Evolutionary conservation across 2,888 invertebrate species (phyloP), one percentile per base, ranked within the genome.

Genomic region (Cyrtodaria siliqua): DNA sequence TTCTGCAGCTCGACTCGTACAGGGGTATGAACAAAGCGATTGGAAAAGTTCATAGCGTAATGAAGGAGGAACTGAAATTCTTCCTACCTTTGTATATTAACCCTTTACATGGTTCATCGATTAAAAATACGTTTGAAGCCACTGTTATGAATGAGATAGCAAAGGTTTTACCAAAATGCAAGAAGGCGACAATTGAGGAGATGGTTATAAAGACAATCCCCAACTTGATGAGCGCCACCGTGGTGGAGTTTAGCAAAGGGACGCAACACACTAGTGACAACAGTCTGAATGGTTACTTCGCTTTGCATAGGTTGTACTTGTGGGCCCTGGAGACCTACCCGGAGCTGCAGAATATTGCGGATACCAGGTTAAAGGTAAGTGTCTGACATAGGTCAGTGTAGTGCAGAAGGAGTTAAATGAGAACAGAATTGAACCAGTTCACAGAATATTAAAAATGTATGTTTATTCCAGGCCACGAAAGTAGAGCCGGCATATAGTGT

Each of bases 211-310:
- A 88, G 56, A 85, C 86, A 0, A 86, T 90, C 2, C 90, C 90
- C 0, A 89, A 90, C 69, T 72, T 90, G 49, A 87, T 90, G 89
- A 87, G 87, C 50, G 88, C 89, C 20, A 89, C 89, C 0, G 89
- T 89, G 1, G 89, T 90, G 18, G 90, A 90, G 68, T 89, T 89
- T 67, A 88, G 88, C 29, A 89, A 90, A 59, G 90, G 90, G 24
- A 89, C 88, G 6, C 90, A 90, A 49, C 89, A 90, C 67, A 89
- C 89, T 12, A 90, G 89, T 69, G 89, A 89, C 63, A 90, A 89
- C 79, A 86, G 85, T 40, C 80, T 90, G 24, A 87, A 82, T 56
- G 90, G 90, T 1, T 90, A 89, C 77, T 90, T 89, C 52, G 86
- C 88, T 20, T 69, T 90, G 9, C 90, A 90, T 53, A 70, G 89